Evolutionary conservation across 2,113 vertebrate genomes (phyloP), one percentile per base, ranked within the genome.

Genomic region (Corythornis vintsioides): DNA sequence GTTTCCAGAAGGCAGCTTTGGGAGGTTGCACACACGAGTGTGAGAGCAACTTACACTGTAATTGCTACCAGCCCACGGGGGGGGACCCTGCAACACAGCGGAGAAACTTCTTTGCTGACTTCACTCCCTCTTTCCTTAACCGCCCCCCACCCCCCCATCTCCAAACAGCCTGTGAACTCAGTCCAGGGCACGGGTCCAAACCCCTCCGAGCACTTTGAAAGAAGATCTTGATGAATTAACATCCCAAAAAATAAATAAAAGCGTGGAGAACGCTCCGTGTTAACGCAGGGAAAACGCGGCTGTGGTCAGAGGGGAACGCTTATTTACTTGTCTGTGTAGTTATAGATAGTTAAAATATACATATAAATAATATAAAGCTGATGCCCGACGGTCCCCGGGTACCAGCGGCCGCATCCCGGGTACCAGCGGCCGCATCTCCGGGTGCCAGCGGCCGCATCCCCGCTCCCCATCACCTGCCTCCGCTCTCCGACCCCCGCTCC

Each of bases 61-160:
- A 96, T 94, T 96, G 79, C 74, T 88, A 60, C 91, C 89, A 94
- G 91, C 88, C 91, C 86, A 16, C 48, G 15, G 72, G 38, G 38
- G 38, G 38, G 81, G 93, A 93, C 65, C 75, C 88, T 25, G 5
- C 10, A 84, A 75, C n/a, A 2, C 61, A 35, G 65, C 77, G 83
- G 63, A 69, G 59, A 50, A 64, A 83, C 79, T 72, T 83, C 94
- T 84, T 19, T 19, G n/a, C 86, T 65, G 79, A 75, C 71, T 93
- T 94, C 45, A 75, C 28, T 84, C n/a, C 10, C 56, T 85, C 74
- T 56, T 94, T 65, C 77, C 47, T 65, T 55, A 24, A 29, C 38
- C 31, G n/a, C n/a, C 60, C 22, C 11, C 74, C 42, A 71, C 31
- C 33, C 65, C 22, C 8, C 66, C 45, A 64, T 47, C 47, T 47